Percentiles rank a stretch among this genome's conserved stretches.
phyloP scores from a whole-genome alignment of 2,797 vertebrate species.

The Helostoma temminkii region DNA sequence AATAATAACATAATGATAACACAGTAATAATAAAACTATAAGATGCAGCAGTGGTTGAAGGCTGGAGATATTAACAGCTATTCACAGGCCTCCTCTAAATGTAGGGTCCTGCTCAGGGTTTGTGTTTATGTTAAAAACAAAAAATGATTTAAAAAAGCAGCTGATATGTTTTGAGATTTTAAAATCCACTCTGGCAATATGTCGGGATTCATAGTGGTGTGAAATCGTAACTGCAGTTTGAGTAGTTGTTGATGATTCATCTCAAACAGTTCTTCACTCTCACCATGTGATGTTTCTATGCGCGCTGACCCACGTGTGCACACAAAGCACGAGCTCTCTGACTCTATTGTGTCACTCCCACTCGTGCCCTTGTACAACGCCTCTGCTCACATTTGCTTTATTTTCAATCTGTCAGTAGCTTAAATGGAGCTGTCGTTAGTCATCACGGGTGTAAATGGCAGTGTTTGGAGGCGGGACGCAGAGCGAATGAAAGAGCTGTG shows the following conservation, averaged over 20 bases:
- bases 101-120: no score
- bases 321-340: constrained; percentile 12
- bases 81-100: no score
- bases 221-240: background rate
- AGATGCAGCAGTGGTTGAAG: no score
- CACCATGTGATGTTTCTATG: background rate
- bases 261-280: constrained; percentile 2
- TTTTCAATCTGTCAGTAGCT: constrained; percentile 26
- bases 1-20: no score
- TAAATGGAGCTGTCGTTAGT: constrained; percentile 44
- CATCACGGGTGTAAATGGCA: background rate
- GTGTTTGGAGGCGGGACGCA: background rate
- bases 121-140: no score
- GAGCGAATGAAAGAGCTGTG: background rate
- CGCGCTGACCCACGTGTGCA: constrained; percentile 2
- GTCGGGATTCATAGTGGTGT: no score
- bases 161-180: no score
- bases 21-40: no score
- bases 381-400: constrained; percentile 48
- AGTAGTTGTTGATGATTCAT: background rate
- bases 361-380: constrained; percentile 50
- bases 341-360: constrained; percentile 54
- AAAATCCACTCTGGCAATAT: no score
- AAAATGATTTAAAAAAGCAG: no score
- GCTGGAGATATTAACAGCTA: no score